Evolutionary conservation across 2,113 vertebrate species (phyloP).

Genomic region (Oreochromis aureus): DNA sequence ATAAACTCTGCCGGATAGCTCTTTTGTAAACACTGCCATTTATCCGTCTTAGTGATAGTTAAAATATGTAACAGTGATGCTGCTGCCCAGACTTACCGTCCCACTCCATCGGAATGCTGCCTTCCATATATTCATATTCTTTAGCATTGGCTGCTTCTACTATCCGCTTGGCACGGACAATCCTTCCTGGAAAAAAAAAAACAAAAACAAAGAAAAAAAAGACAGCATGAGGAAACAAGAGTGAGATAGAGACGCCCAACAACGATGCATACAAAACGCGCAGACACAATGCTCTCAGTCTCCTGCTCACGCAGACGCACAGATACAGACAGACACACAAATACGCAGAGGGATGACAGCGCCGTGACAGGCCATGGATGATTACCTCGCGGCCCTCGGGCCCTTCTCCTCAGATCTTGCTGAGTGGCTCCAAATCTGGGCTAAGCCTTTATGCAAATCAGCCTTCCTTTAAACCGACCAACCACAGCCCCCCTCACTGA

Average conservation of each 20-base stretch:
- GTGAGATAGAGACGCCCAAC: conserved; percentile 36
- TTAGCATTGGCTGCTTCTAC: conserved; percentile 75
- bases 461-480: conserved; percentile 60
- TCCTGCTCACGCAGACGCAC: conserved; percentile 14
- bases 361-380: conserved; percentile 68
- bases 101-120: conserved; percentile 89
- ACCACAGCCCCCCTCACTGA: conserved; percentile 56
- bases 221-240: background rate
- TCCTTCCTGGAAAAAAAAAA: conserved; percentile 71
- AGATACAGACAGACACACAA: conserved; percentile 40
- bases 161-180: conserved; percentile 79
- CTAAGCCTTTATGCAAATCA: conserved; percentile 76
- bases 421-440: conserved; percentile 75
- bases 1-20: background rate
- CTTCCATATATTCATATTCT: conserved; percentile 77
- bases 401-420: conserved; percentile 71
- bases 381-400: conserved; percentile 72
- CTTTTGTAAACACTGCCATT: conserved; percentile 19
- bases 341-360: conserved; percentile 62
- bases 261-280: conserved; percentile 39
- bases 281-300: conserved; percentile 33
- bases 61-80: conserved; percentile 7
- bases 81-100: conserved; percentile 80
- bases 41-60: background rate
- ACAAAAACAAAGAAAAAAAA: conserved; percentile 7